Percentiles rank a stretch among this genome's conserved stretches.
Evolutionary conservation across 2,797 vertebrate genomes (phyloP).

Genomic region (Clarias platycephalus): DNA sequence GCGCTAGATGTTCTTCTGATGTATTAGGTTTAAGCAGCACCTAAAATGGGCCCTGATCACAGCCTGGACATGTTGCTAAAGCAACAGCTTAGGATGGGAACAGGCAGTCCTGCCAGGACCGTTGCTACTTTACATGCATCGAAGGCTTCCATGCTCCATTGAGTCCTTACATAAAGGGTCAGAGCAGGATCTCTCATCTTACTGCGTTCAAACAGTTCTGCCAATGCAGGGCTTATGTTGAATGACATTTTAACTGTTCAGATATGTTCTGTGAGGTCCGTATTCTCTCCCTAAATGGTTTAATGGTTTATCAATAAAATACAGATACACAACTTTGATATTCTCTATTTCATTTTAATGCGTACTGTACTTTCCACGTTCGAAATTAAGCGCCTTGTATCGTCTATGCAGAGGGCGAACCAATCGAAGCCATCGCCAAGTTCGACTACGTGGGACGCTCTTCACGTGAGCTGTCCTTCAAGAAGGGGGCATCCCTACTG

Average conservation of each 20-base stretch:
- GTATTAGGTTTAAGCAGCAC: constrained; percentile 17
- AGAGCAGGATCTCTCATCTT: background rate
- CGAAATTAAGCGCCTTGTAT: background rate
- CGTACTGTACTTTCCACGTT: constrained; percentile 31
- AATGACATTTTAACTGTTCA: background rate
- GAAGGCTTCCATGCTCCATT: constrained; percentile 25
- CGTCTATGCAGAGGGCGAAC: constrained; percentile 85
- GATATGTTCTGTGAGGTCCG: background rate
- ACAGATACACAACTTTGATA: background rate
- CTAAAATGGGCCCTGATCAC: constrained; percentile 22
- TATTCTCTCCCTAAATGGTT: background rate
- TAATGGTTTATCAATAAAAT: background rate
- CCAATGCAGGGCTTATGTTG: background rate
- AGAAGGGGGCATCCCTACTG: constrained; percentile 96
- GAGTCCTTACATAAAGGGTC: constrained; percentile 41
- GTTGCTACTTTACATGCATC: constrained; percentile 45
- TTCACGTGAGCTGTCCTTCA: constrained; percentile 94
- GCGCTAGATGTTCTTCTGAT: background rate
- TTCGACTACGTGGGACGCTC: constrained; percentile 96
- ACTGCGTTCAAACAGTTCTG: constrained; percentile 9
- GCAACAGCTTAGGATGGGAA: constrained; percentile 45
- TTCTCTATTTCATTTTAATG: background rate
- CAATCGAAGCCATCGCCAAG: constrained; percentile 98
- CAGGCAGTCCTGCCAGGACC: constrained; percentile 44
- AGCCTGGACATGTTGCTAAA: constrained; percentile 38